Conservation (phyloP, 2,888 invertebrate species). For the Listrodromus nycthemerus region DNA sequence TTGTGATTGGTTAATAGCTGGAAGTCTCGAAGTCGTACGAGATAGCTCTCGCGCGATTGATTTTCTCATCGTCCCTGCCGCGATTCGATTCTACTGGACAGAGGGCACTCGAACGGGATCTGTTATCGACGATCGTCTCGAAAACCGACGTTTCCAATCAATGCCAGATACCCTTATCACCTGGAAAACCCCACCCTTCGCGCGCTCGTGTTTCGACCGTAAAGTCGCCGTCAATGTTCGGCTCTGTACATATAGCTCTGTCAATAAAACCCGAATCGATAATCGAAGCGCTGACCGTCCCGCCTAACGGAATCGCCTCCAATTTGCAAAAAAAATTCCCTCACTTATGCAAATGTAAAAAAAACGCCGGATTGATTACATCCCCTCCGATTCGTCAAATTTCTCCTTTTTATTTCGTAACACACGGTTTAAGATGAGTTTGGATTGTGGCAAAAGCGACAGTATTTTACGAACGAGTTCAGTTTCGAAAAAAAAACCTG, state of each 20-base stretch:
- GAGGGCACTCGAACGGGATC: slow-evolving; percentile 13
- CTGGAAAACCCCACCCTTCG: slow-evolving; percentile 13
- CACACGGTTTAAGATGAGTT: slow-evolving; percentile 64
- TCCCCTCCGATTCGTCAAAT: background rate
- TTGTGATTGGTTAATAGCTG: background rate
- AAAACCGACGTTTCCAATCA: slow-evolving; percentile 20
- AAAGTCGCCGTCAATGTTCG: slow-evolving; percentile 11
- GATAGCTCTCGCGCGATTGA: background rate
- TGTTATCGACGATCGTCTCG: slow-evolving; percentile 6
- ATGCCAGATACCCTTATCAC: slow-evolving; percentile 37
- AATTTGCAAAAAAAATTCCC: background rate
- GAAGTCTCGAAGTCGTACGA: background rate
- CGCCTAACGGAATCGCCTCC: slow-evolving; percentile 5
- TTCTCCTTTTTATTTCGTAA: slow-evolving; percentile 30
- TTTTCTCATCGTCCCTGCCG: background rate
- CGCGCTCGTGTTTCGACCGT: background rate
- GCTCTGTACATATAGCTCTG: background rate
- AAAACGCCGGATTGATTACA: background rate
- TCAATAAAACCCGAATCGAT: slow-evolving; percentile 44
- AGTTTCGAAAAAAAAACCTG: background rate
- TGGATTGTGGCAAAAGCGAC: slow-evolving; percentile 52
- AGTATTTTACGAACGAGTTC: slow-evolving; percentile 4
- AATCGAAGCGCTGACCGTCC: slow-evolving; percentile 21
- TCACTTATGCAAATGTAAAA: background rate
- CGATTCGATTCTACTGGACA: slow-evolving; percentile 7